Conservation (phyloP, 2,797 vertebrate species). For the Peromyscus melanophrys region DNA sequence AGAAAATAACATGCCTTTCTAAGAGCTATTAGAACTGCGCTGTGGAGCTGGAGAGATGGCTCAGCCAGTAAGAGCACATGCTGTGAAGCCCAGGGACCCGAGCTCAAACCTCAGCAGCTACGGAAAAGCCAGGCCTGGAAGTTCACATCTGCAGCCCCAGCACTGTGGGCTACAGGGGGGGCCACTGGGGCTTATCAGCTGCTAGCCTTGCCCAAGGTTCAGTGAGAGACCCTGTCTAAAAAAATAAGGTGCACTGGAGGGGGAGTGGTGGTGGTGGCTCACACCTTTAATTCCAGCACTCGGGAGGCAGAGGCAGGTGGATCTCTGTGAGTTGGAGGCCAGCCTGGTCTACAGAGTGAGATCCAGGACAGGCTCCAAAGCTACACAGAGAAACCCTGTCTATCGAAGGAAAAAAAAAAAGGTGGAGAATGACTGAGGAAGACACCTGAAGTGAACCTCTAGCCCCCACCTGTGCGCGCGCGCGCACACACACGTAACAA, state of each 20-base stretch:
- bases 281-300: too few species aligned
- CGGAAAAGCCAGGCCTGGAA: background rate
- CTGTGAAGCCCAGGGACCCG: background rate
- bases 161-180: background rate
- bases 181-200: background rate
- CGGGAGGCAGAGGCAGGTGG: too few species aligned
- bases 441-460: background rate
- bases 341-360: too few species aligned
- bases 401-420: too few species aligned
- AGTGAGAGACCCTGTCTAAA: background rate
- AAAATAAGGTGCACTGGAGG: too few species aligned
- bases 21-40: background rate
- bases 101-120: too few species aligned
- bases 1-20: background rate
- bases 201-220: background rate
- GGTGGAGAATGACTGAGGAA: background rate
- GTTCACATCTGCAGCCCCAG: background rate
- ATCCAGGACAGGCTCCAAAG: too few species aligned
- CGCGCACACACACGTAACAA: background rate
- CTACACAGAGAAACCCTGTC: too few species aligned
- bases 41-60: background rate
- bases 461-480: background rate
- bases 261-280: too few species aligned
- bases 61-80: too few species aligned
- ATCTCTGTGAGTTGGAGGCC: too few species aligned